A percentile compares a stretch with the other conserved stretches of the same genome.
These are phyloP conservation scores for Cantharis nigra DNA, from an alignment of 2,888 invertebrate species.

Conservation along the genomic window DNA sequence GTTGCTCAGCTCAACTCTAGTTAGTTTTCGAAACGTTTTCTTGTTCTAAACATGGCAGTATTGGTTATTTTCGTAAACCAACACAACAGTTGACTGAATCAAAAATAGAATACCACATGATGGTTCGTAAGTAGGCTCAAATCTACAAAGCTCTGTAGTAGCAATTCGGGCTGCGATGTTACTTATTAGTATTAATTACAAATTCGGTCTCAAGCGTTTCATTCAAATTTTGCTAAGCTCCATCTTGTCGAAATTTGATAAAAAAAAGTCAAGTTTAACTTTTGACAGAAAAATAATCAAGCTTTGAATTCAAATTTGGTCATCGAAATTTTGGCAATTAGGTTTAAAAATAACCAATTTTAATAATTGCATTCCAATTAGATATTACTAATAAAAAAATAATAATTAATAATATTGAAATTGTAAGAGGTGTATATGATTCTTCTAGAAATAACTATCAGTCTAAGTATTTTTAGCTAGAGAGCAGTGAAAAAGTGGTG, in stretches of 20 bases:
- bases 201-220: slow-evolving; percentile 5
- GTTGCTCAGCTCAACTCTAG: background rate
- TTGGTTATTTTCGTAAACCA: slow-evolving; percentile 31
- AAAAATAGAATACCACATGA: slow-evolving; percentile 31
- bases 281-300: background rate
- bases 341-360: background rate
- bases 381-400: slow-evolving; percentile 30
- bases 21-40: background rate
- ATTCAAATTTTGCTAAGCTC: background rate
- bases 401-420: slow-evolving; percentile 47
- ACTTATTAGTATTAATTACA: slow-evolving; percentile 31
- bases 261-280: background rate
- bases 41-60: slow-evolving; percentile 33
- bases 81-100: slow-evolving; percentile 29
- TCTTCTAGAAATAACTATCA: slow-evolving; percentile 55
- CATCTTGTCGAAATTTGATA: background rate
- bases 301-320: background rate
- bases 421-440: slow-evolving; percentile 51
- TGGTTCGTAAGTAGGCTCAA: slow-evolving; percentile 18
- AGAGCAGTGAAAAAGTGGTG: slow-evolving; percentile 56
- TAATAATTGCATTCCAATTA: background rate
- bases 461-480: slow-evolving; percentile 55
- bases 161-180: slow-evolving; percentile 23
- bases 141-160: slow-evolving; percentile 16
- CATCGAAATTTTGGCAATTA: background rate